Evolutionary conservation across 2,113 vertebrate species (phyloP).

Genomic region (Aptenodytes forsteri): DNA sequence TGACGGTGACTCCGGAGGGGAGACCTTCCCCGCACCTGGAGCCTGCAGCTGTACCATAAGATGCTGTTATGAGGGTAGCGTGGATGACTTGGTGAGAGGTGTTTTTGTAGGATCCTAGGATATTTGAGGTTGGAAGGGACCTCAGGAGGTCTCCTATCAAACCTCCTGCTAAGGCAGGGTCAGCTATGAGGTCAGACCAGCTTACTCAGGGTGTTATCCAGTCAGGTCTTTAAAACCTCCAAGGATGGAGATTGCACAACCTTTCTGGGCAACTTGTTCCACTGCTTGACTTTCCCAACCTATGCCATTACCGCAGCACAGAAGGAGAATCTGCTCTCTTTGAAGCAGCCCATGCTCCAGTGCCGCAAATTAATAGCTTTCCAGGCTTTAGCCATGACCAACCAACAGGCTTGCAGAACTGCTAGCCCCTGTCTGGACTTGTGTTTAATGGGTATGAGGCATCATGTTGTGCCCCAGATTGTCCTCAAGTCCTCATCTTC

Average conservation of each 20-base stretch:
- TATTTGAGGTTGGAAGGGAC: neutral
- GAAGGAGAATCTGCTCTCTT: neutral
- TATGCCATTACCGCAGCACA: neutral
- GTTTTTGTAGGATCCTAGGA: neutral
- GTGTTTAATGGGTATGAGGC: neutral
- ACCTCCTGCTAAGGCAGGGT: neutral
- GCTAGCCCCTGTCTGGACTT: neutral
- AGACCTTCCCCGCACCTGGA: neutral
- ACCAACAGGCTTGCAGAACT: neutral
- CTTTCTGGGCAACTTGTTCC: neutral
- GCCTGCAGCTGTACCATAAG: neutral
- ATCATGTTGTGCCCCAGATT: neutral
- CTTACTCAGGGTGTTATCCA: neutral
- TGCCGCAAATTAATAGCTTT: neutral
- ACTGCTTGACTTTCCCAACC: neutral
- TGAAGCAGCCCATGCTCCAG: neutral
- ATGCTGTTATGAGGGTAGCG: neutral
- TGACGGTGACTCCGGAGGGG: neutral
- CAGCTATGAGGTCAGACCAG: neutral
- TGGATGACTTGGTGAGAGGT: neutral
- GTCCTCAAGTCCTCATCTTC: neutral
- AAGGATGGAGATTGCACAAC: neutral
- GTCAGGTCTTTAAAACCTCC: neutral
- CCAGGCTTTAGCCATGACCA: neutral
- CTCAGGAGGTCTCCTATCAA: neutral